Evolutionary conservation across 2,888 invertebrate genomes (phyloP), one percentile per base, ranked within the genome.

Genomic region (Seira musarum): DNA sequence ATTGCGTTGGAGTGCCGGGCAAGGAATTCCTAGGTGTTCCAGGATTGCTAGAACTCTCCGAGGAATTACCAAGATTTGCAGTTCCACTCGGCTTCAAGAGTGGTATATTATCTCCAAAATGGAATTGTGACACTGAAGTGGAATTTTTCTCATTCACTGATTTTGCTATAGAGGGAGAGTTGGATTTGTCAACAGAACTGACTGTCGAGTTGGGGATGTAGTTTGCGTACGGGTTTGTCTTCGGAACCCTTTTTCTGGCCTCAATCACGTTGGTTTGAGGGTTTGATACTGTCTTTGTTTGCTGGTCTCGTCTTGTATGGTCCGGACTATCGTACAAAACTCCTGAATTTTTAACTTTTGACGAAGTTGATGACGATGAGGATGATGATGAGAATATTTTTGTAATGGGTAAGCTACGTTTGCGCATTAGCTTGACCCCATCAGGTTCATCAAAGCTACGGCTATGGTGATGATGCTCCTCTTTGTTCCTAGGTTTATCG

Each of bases 1-100:
- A 85, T 53, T 85, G 85, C 19, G 86, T 85, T 1, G 87, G 87
- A 10, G 87, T 87, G 40, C 87, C 83, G 0, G 85, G 85, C 1
- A 85, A 67, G 1, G 87, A 87, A 69, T 81, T 86, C 57, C 83
- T 68, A 1, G 86, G 86, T 13, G 86, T 86, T 8, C 81, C 85
- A 0, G 85, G 81, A 64, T 83, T 85, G 35, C 85, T 85, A 1
- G 87, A 87, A 75, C 86, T 86, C 19, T 84, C 85, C 0, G 87
- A 87, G 15, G 86, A 85, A 64, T 85, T 86, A 1, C 85, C 83
- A 6, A 82, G 22, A 21, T 61, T 72, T 21, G 40, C 35, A 57
- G 70, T 74, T 8, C 74, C 70, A 30, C 60, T 53, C 19, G 30
- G 35, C 49, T 78, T 82, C 1, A 77, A 40, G 6, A 71, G 49